A percentile compares a stretch with the other conserved stretches of the same genome.
Conservation (phyloP, 1,140 invertebrate genomes). For the Heliconius hewitsoni region DNA sequence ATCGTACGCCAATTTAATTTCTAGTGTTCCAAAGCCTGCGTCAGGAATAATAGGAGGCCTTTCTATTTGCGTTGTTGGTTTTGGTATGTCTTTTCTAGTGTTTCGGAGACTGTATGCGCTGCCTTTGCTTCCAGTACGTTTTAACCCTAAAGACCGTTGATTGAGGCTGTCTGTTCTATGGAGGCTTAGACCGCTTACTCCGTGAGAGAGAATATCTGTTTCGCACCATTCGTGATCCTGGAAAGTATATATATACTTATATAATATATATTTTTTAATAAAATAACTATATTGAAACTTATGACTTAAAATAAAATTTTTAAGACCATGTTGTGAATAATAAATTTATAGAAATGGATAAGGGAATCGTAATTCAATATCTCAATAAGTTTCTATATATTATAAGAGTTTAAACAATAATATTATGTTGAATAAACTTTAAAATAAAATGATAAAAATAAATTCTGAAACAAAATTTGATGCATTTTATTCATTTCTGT, state of each 20-base stretch:
- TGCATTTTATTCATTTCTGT: background rate
- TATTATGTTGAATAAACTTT: no score
- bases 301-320: background rate
- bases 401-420: no score
- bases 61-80: constrained; percentile 54
- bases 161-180: constrained; percentile 71
- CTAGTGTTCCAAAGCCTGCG: constrained; percentile 84
- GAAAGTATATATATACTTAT: constrained; percentile 18
- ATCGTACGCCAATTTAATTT: constrained; percentile 91
- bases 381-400: no score
- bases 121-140: constrained; percentile 73
- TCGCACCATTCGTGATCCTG: constrained; percentile 74
- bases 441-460: background rate
- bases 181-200: constrained; percentile 73
- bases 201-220: constrained; percentile 70
- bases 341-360: no score
- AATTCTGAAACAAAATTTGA: background rate
- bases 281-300: background rate
- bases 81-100: constrained; percentile 61
- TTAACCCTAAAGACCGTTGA: constrained; percentile 62
- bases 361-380: no score
- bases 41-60: constrained; percentile 67
- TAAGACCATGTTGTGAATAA: no score
- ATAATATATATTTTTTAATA: background rate
- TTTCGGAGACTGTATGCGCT: constrained; percentile 73